Percentiles rank a stretch among this genome's conserved stretches.
Evolutionary conservation across 2,797 vertebrate species (phyloP).

Genomic region (Gouania willdenowi): DNA sequence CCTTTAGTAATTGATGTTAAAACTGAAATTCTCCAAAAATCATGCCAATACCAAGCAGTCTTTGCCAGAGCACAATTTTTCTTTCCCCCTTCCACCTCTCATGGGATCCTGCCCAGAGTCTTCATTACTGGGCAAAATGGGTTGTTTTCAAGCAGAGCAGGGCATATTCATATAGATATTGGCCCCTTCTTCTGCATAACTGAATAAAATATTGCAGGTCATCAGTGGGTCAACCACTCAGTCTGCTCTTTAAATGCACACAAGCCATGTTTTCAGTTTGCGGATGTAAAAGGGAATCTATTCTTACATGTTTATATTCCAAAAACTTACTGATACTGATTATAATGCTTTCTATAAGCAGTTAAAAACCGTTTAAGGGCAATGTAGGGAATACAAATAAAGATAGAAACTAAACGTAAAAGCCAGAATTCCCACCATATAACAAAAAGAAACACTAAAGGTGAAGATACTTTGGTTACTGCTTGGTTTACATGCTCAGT

Average conservation of each 20-base stretch:
- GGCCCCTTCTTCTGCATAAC: slow-evolving; percentile 32
- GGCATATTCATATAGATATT: slow-evolving; percentile 23
- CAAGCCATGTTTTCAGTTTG: slow-evolving; percentile 23
- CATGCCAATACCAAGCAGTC: slow-evolving; percentile 7
- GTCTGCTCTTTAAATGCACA: slow-evolving; percentile 10
- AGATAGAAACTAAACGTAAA: too few species aligned
- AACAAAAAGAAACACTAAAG: too few species aligned
- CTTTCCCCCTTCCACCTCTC: slow-evolving; percentile 24
- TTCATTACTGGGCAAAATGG: slow-evolving; percentile 42
- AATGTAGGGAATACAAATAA: too few species aligned
- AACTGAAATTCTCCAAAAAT: slow-evolving; percentile 18
- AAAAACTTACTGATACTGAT: slow-evolving; percentile 17
- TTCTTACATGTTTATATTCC: slow-evolving; percentile 8
- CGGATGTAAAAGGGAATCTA: neutral
- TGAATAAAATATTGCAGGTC: slow-evolving; percentile 45
- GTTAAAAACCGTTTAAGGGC: slow-evolving; percentile 1
- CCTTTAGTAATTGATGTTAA: too few species aligned
- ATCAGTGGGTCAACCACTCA: slow-evolving; percentile 27
- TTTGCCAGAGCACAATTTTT: slow-evolving; percentile 19
- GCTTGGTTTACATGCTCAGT: too few species aligned
- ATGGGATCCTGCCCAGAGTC: slow-evolving; percentile 24
- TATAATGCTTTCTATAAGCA: slow-evolving; percentile 15
- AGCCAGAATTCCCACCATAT: too few species aligned
- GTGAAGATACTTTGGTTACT: too few species aligned
- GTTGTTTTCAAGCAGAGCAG: slow-evolving; percentile 34